phyloP scores from a whole-genome alignment of 2,888 invertebrate genomes.

The Ormyrus rosae region DNA sequence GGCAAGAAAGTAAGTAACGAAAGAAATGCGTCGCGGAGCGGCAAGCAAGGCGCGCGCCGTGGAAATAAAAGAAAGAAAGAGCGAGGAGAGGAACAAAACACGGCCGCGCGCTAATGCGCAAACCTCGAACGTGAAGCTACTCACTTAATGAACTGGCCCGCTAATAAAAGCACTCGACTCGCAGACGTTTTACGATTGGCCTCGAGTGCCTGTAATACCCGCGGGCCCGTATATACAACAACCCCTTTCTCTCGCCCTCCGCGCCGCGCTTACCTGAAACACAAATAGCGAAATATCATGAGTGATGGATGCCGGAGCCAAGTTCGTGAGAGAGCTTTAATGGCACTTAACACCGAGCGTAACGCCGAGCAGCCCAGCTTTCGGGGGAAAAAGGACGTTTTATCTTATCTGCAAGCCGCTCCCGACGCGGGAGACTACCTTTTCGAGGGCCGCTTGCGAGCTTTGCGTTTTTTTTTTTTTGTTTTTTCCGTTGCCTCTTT shows the following conservation, averaged over 20 bases:
- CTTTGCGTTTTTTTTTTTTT: not conserved
- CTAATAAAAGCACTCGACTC: constrained; percentile 39
- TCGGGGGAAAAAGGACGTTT: too few relatives aligned
- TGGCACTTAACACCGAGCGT: constrained; percentile 23
- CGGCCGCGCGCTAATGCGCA: constrained; percentile 13
- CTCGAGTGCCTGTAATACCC: not conserved
- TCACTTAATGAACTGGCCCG: constrained; percentile 41
- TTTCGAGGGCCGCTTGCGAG: too few relatives aligned
- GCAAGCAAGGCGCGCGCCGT: too few relatives aligned
- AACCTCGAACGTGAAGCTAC: constrained; percentile 26
- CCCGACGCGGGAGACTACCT: too few relatives aligned
- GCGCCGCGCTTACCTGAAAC: constrained; percentile 14
- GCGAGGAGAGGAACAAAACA: not conserved
- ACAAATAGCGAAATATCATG: constrained; percentile 48
- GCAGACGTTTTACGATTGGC: constrained; percentile 15
- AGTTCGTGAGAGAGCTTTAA: constrained; percentile 5
- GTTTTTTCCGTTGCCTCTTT: not conserved
- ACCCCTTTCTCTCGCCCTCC: too few relatives aligned
- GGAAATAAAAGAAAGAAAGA: constrained; percentile 1
- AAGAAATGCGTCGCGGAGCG: not conserved
- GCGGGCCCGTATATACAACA: too few relatives aligned
- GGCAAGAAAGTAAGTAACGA: constrained; percentile 5
- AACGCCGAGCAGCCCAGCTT: not conserved
- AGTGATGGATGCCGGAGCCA: constrained; percentile 26
- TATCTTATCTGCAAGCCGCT: too few relatives aligned